Percentiles rank a stretch among this genome's conserved stretches.
Evolutionary conservation across 2,888 invertebrate genomes (phyloP).

Genomic region (Lingula anatina): DNA sequence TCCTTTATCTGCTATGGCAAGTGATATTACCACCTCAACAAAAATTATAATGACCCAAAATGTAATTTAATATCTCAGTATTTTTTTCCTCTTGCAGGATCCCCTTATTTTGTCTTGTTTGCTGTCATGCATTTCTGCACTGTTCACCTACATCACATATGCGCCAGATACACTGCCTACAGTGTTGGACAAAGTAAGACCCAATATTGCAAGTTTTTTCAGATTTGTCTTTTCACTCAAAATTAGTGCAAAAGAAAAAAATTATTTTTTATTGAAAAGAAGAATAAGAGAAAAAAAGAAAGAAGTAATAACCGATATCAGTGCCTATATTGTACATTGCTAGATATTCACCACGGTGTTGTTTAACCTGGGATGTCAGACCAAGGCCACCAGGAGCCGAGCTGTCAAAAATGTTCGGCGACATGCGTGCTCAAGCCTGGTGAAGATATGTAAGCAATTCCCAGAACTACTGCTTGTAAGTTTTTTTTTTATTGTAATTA

Average conservation of each 20-base stretch:
- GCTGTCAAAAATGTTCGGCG: conserved; percentile 79
- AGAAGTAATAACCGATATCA: too few species aligned
- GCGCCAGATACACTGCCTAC: conserved; percentile 72
- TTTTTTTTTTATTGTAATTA: too few species aligned
- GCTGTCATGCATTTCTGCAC: conserved; percentile 85
- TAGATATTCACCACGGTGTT: conserved; percentile 77
- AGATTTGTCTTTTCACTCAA: too few species aligned
- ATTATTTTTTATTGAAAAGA: too few species aligned
- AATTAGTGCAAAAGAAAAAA: too few species aligned
- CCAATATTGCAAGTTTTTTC: conserved; percentile 1
- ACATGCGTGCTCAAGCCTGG: conserved; percentile 84
- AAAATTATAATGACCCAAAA: too few species aligned
- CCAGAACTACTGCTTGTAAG: conserved; percentile 68
- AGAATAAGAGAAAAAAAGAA: too few species aligned
- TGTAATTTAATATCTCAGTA: too few species aligned
- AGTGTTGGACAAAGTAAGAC: conserved; percentile 68
- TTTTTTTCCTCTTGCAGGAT: too few species aligned
- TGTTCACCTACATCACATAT: conserved; percentile 86
- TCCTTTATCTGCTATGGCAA: too few species aligned
- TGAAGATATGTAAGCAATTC: conserved; percentile 83
- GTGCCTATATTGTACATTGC: background rate
- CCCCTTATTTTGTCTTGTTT: conserved; percentile 76
- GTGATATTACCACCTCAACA: too few species aligned
- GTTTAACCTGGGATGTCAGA: conserved; percentile 65
- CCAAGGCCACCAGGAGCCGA: conserved; percentile 64